Conservation (phyloP, 2,113 vertebrate species). For the Sterna hirundo region DNA sequence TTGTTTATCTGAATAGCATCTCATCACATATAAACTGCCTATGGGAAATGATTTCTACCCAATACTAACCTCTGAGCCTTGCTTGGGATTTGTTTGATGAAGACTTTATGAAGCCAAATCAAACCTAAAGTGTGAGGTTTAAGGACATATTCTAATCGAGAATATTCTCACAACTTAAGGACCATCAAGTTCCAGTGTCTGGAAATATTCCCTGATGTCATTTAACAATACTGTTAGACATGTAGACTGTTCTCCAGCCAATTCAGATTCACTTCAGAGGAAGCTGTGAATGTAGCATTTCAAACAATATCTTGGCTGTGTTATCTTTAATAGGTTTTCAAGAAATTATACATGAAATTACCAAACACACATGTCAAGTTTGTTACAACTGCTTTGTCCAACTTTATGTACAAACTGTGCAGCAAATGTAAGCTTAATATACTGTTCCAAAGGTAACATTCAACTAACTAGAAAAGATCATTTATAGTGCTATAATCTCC, state of each 20-base stretch:
- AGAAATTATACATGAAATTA: not conserved
- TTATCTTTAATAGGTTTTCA: not conserved
- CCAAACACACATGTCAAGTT: not conserved
- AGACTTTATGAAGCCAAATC: not conserved
- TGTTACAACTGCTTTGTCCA: not conserved
- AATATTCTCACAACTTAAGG: not conserved
- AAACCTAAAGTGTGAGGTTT: not conserved
- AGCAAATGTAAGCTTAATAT: not conserved
- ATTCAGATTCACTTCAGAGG: not conserved
- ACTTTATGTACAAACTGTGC: not conserved
- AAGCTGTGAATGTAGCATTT: not conserved
- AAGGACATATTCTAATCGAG: not conserved
- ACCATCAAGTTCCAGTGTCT: not conserved
- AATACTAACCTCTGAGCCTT: not conserved
- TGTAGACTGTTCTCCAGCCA: not conserved
- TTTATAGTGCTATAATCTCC: not conserved
- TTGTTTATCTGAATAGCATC: not conserved
- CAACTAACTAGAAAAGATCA: not conserved
- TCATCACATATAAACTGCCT: not conserved
- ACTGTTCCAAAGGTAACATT: not conserved
- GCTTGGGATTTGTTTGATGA: not conserved
- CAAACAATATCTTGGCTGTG: not conserved
- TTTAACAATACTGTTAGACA: not conserved
- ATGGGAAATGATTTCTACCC: not conserved
- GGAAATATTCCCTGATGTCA: not conserved